Evolutionary conservation across 1,140 invertebrate genomes (phyloP), one percentile per base, ranked within the genome.

Genomic region (Akabosia matsudoensis): DNA sequence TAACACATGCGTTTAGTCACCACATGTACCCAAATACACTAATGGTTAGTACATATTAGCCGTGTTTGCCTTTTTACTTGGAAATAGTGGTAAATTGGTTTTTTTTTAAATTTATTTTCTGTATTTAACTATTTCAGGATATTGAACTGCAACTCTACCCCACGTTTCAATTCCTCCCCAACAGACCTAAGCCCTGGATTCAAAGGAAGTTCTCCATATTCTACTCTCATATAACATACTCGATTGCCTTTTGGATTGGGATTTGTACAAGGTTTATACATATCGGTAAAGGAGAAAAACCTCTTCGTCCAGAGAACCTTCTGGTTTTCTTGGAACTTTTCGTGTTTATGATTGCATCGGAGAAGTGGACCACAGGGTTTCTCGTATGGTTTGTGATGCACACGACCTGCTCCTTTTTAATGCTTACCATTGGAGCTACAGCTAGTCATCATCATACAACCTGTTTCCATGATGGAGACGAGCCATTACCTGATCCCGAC

Each of bases 381-480:
- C 31, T 34, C 37, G 76, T 79, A 76, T 83, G 79, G 78, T 13
- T 83, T 28, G 30, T 77, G 10, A 76, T 83, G 13, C 81, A 82
- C 16, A 33, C 74, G 0, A 30, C 45, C 0, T 85, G 83, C 0
- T 92, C 92, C 82, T 88, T 90, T 24, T 77, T 88, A 1, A 92
- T 94, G 82, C 84, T 82, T 14, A 79, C 87, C 0, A 88, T 93
- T 54, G 92, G 91, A 1, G 77, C 92, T 0, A 92, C 90, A 83
- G 93, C 91, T 2, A 92, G 90, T 37, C 93, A 95, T 87, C 92
- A 94, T 56, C 80, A 83, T 52, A 3, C 56, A 67, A 28, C 13
- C 13, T 90, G 92, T 73, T 93, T 92, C 83, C 93, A 94, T 80
- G 92, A 94, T 82, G 92, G 93, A 2, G 93, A 95, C 83, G 84